These are phyloP conservation scores for Poeciliopsis turrubarensis DNA, from an alignment of 2,113 vertebrate species.

Conservation along the genomic window DNA sequence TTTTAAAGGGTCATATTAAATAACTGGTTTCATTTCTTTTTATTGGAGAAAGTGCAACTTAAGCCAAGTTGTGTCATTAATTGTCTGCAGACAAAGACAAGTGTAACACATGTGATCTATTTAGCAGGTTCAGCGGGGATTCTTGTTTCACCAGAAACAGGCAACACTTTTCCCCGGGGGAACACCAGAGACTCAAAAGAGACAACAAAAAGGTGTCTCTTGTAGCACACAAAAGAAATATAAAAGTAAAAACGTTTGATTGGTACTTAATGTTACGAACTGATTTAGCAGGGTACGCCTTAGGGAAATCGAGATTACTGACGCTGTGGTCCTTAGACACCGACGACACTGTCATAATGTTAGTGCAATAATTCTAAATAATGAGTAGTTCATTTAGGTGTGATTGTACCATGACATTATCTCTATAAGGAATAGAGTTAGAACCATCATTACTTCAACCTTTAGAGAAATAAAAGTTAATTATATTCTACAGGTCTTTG, in stretches of 20 bases:
- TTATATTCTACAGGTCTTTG: too few relatives aligned
- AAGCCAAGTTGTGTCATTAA: background rate
- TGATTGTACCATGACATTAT: background rate
- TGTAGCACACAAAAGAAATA: background rate
- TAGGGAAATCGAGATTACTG: background rate
- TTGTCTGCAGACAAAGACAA: slow-evolving; percentile 6
- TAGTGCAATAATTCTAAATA: background rate
- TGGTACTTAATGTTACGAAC: background rate
- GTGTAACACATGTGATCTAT: slow-evolving; percentile 7
- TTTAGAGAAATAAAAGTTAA: background rate
- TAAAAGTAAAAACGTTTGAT: background rate
- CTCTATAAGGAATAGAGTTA: background rate
- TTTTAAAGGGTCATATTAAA: background rate
- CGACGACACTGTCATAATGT: background rate
- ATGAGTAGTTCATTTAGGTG: background rate
- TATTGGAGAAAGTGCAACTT: background rate
- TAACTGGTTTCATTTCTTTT: background rate
- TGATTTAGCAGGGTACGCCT: background rate
- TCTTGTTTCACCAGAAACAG: slow-evolving; percentile 27
- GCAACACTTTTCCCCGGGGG: background rate
- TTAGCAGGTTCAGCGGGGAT: background rate
- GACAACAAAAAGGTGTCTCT: slow-evolving; percentile 4
- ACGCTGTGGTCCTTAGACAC: background rate
- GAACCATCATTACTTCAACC: background rate
- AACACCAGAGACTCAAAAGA: slow-evolving; percentile 31